Base-by-base conservation (phyloP, 2,888 invertebrate genomes). In the Scaeva pyrastri region DNA sequence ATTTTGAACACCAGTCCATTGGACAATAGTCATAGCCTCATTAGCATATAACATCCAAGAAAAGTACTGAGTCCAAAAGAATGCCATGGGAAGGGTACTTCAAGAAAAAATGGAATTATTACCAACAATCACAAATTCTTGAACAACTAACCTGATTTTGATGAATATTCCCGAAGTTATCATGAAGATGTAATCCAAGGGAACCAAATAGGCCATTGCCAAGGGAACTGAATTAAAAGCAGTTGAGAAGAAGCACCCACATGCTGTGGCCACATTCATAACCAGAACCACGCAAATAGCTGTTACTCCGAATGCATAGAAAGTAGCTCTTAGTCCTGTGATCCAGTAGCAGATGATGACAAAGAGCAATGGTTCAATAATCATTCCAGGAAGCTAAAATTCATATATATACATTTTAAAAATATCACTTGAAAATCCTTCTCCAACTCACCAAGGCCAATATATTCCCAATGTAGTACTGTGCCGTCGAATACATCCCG, bases 1-100 rank as follows among this genome's bases (percentile, higher is more conserved):
- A 86, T 92, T 92, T 74, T 94, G 93, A 2, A 97, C 94, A 12
- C 95, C 95, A 70, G 95, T 94, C 97, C 97, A 97, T 90, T 97
- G 97, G 14, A 96, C 92, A 88, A 97, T 96, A 66, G 95, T 95
- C 93, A 97, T 94, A 0, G 96, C 96, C 93, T 97, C 97, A 89
- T 96, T 97, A 12, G 97, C 96, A 91, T 97, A 97, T 94, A 97
- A 95, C 89, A 97, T 93, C 97, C 97, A 97, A 0, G 97, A 97
- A 6, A 97, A 90, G 89, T 96, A 95, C 88, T 96, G 95, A 1
- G 96, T 94, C 97, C 97, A 97, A 19, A 94, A 94, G 70, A 97
- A 92, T 84, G 95, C 95, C 90, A 93, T 91, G 3, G 96, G 96
- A 89, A 97, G 92, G 0, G 96, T 94, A 90, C 96, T 96, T 91